Percentiles rank a stretch among this genome's conserved stretches.
Evolutionary conservation across 2,113 vertebrate species (phyloP).

Genomic region (Dasypus novemcinctus): DNA sequence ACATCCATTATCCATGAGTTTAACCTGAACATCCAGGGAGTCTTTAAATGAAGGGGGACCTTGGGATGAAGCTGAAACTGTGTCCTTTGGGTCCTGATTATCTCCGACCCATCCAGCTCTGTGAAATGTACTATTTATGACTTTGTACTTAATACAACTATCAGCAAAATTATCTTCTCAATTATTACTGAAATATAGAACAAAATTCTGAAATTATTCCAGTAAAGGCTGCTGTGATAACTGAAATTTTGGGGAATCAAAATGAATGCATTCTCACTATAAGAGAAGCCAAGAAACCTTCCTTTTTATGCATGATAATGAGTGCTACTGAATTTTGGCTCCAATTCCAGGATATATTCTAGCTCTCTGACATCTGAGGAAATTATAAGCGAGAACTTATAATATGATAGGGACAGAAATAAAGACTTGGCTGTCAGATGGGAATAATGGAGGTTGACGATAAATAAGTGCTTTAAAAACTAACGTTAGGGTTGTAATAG

Average conservation of each 20-base stretch:
- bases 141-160: background rate
- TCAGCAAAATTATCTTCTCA: background rate
- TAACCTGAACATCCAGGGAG: background rate
- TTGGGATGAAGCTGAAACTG: background rate
- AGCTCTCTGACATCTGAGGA: background rate
- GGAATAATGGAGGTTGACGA: background rate
- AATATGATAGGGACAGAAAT: background rate
- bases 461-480: background rate
- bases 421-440: background rate
- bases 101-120: background rate
- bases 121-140: background rate
- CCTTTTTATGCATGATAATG: background rate
- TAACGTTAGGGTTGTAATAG: background rate
- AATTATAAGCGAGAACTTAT: background rate
- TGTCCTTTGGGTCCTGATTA: background rate
- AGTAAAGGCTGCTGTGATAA: background rate
- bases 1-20: rapidly evolving
- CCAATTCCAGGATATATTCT: background rate
- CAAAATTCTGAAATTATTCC: background rate
- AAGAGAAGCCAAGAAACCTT: background rate
- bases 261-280: background rate
- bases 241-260: background rate
- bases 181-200: background rate
- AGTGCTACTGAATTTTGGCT: background rate
- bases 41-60: rapidly evolving